Evolutionary conservation across 1,140 invertebrate genomes (phyloP).

Genomic region (Meloidogyne floridensis): DNA sequence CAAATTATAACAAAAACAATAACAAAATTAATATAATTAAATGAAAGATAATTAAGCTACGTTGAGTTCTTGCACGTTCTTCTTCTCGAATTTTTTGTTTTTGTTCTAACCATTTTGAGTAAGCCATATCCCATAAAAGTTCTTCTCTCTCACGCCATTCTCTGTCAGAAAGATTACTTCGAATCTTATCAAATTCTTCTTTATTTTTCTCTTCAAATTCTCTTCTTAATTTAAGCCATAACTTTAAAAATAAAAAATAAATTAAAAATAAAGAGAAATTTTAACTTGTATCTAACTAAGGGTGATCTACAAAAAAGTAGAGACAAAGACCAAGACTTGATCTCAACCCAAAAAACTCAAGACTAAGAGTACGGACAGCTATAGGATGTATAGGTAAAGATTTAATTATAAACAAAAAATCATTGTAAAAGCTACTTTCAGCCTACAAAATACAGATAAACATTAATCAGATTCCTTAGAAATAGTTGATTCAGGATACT

Average conservation of each 20-base stretch:
- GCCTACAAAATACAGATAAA: too few species aligned
- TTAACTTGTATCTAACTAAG: too few species aligned
- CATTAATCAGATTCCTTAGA: too few species aligned
- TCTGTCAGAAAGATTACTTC: background rate
- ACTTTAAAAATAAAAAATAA: background rate
- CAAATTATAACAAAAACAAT: background rate
- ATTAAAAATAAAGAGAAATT: too few species aligned
- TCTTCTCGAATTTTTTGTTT: background rate
- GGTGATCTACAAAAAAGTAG: too few species aligned
- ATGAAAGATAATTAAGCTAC: background rate
- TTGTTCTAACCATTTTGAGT: background rate
- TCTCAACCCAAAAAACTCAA: too few species aligned
- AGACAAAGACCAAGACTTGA: too few species aligned
- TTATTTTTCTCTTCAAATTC: background rate
- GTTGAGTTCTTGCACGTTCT: background rate
- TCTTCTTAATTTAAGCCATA: background rate
- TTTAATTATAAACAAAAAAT: too few species aligned
- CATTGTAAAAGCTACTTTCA: too few species aligned
- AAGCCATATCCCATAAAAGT: background rate
- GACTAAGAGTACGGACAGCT: too few species aligned
- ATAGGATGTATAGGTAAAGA: too few species aligned
- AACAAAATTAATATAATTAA: background rate
- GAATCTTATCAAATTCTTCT: conserved; percentile 1
- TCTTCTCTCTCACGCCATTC: background rate
- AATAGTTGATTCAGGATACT: too few species aligned